Conservation (phyloP, 1,140 invertebrate genomes). For the Pectinophora gossypiella region DNA sequence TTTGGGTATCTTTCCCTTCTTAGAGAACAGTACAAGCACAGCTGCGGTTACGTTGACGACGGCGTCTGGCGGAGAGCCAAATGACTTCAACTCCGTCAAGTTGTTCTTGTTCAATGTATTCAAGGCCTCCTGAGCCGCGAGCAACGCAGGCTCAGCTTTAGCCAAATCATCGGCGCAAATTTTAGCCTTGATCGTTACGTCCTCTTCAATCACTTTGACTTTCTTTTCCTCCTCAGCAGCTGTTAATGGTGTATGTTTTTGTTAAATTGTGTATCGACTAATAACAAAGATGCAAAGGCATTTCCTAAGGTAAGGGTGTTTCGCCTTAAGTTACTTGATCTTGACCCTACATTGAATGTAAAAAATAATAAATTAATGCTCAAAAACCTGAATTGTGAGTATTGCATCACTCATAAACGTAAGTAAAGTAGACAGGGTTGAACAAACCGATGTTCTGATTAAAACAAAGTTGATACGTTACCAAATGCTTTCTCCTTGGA, state of each 20-base stretch:
- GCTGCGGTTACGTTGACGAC: conserved; percentile 91
- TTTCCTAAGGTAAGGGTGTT: too few species aligned
- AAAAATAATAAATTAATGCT: too few species aligned
- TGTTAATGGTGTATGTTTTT: too few species aligned
- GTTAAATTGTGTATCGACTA: too few species aligned
- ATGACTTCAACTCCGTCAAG: conserved; percentile 95
- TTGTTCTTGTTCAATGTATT: conserved; percentile 96
- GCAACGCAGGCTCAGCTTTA: conserved; percentile 92
- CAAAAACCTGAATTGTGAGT: too few species aligned
- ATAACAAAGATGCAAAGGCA: too few species aligned
- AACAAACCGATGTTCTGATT: too few species aligned
- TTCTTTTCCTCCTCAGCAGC: conserved; percentile 91
- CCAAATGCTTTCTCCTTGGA: conserved; percentile 89
- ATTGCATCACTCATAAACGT: too few species aligned
- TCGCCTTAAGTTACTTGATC: too few species aligned
- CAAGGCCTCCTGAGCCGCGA: conserved; percentile 92
- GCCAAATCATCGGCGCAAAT: conserved; percentile 93
- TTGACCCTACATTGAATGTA: too few species aligned
- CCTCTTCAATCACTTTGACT: conserved; percentile 91
- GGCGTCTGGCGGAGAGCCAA: conserved; percentile 88
- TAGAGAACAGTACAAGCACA: conserved; percentile 90
- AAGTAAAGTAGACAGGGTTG: too few species aligned
- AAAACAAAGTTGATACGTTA: too few species aligned
- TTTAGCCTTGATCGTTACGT: conserved; percentile 89
- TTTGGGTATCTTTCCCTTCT: conserved; percentile 92